Base-by-base conservation (phyloP, 2,113 vertebrate species). In the Callocephalon fimbriatum region DNA sequence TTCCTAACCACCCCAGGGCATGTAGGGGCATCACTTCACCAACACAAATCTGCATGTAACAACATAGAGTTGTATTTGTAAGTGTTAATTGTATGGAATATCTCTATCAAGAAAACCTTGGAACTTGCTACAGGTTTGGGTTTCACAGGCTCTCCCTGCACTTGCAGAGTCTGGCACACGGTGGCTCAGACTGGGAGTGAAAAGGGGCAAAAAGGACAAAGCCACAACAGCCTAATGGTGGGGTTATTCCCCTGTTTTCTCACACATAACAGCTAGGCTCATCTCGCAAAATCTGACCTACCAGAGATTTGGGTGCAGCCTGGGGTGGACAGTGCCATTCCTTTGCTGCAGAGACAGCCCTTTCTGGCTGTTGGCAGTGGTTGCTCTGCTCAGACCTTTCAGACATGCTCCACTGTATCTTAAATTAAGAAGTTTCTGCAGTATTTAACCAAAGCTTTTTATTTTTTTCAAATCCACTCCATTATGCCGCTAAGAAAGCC, bases 331-430 rank as follows among this genome's bases (percentile, higher is more conserved):
- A 1, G 26, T 23, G 32, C 45, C 9, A 2, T 26, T 18, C 32
- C 59, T 31, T 37, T 37, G 50, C 25, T 3, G 3, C 50, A 31
- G 38, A n/a, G 31, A 31, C 18, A 26, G 68, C 32, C 38, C 32
- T 11, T 35, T 9, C 77, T 6, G 9, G 18, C 21, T 4, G 0
- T 7, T 21, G 4, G 22, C 44, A 26, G 68, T 0, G 6, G 9
- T 1, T 1, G 7, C 29, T 42, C 50, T 15, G 21, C 56, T 35
- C 32, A 58, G 44, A 16, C 67, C 29, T 35, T 35, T 26, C 17
- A 31, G 21, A 29, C 37, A 14, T 0, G 2, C 26, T 31, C 10
- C 15, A 9, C 31, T 9, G 8, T 6, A 15, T 15, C 37, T 74
- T 12, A 56, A 7, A 9, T 27, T 7, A 14, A 29, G 48, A 44